Conservation (phyloP, 2,113 vertebrate genomes). For the Phasianus colchicus region DNA sequence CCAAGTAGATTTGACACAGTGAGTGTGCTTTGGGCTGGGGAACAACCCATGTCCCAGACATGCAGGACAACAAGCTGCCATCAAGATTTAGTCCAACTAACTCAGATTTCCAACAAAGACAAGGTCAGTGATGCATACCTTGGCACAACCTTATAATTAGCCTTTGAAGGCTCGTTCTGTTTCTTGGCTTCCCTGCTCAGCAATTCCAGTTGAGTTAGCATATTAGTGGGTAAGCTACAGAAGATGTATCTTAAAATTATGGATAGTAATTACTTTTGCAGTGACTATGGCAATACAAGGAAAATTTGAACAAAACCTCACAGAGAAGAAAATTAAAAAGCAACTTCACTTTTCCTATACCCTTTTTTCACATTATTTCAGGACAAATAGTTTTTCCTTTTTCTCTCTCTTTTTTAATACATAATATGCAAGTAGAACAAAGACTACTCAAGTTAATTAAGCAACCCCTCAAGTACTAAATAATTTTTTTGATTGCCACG, state of each 20-base stretch:
- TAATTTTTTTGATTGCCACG: neutral
- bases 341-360: neutral
- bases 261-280: neutral
- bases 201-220: neutral
- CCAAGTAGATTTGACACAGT: neutral
- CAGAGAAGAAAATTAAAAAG: neutral
- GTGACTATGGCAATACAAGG: neutral
- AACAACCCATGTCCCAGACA: neutral
- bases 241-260: neutral
- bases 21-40: fast-evolving
- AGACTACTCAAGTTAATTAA: neutral
- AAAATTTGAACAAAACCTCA: neutral
- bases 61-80: neutral
- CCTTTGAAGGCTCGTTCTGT: neutral
- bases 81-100: neutral
- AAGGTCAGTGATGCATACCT: neutral
- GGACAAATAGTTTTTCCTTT: neutral
- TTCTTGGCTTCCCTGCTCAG: neutral
- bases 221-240: neutral
- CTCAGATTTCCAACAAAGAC: neutral
- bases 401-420: neutral
- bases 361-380: neutral
- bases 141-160: neutral
- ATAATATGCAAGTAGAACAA: neutral
- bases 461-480: neutral